These are phyloP conservation scores for Aricia agestis DNA, from an alignment of 1,140 invertebrate species.

Conservation along the genomic window DNA sequence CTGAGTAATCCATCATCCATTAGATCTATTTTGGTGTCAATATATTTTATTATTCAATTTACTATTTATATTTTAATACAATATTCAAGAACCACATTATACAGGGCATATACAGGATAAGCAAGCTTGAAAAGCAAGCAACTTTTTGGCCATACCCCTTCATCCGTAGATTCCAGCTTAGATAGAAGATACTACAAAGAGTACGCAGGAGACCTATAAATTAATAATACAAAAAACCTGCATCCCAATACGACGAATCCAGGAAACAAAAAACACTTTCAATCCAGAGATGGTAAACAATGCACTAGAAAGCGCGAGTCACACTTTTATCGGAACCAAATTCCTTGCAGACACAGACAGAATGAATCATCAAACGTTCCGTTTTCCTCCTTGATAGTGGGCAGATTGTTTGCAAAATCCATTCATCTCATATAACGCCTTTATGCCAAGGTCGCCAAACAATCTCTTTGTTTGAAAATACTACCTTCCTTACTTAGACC, in stretches of 20 bases:
- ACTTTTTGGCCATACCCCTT: no score
- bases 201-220: no score
- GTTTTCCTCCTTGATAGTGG: conserved; percentile 20
- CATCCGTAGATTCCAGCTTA: no score
- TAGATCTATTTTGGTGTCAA: not conserved
- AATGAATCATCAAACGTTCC: conserved; percentile 15
- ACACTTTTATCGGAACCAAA: conserved; percentile 15
- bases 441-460: not conserved
- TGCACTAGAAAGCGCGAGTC: conserved; percentile 12
- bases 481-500: not conserved
- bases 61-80: no score
- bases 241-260: not conserved
- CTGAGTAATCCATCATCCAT: conserved; percentile 10
- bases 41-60: not conserved
- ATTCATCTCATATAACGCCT: not conserved
- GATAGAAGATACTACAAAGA: no score
- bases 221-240: no score
- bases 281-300: not conserved
- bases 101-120: no score
- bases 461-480: not conserved
- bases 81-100: no score
- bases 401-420: not conserved
- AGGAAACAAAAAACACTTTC: not conserved
- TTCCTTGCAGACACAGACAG: conserved; percentile 15
- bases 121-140: no score